Evolutionary conservation across 1,140 invertebrate genomes (phyloP).

Genomic region (Macrosteles quadrilineatus): DNA sequence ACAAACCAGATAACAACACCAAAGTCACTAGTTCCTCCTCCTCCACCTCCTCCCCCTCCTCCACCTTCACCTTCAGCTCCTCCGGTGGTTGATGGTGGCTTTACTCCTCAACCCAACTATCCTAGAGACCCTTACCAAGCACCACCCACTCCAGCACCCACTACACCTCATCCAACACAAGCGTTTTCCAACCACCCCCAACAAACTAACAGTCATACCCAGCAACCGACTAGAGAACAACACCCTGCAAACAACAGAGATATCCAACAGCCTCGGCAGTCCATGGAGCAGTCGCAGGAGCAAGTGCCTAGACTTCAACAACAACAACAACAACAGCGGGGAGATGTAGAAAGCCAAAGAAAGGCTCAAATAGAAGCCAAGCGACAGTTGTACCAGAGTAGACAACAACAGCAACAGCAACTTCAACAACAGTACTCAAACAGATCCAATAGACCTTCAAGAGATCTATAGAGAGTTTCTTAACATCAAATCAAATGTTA

Average conservation of each 20-base stretch:
- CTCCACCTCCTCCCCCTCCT: no score
- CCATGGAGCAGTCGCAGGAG: neutral
- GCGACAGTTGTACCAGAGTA: conserved; percentile 1
- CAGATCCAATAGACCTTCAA: no score
- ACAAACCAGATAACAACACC: neutral
- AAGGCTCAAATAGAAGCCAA: neutral
- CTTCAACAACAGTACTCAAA: neutral
- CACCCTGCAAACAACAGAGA: neutral
- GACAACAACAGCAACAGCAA: neutral
- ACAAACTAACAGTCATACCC: neutral
- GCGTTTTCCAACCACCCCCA: neutral
- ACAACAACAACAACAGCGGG: neutral
- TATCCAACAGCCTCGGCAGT: neutral
- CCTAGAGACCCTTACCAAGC: neutral
- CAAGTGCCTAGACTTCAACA: neutral
- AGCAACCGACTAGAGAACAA: neutral
- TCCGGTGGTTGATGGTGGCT: neutral
- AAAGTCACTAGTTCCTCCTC: neutral
- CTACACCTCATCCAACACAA: neutral
- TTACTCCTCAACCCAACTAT: neutral
- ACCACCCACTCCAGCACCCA: neutral
- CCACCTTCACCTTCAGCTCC: no score
- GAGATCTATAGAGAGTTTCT: no score
- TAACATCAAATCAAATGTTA: no score
- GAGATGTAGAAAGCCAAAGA: neutral